These are phyloP conservation scores for Manduca sexta DNA, from an alignment of 1,140 invertebrate species.

Conservation along the genomic window DNA sequence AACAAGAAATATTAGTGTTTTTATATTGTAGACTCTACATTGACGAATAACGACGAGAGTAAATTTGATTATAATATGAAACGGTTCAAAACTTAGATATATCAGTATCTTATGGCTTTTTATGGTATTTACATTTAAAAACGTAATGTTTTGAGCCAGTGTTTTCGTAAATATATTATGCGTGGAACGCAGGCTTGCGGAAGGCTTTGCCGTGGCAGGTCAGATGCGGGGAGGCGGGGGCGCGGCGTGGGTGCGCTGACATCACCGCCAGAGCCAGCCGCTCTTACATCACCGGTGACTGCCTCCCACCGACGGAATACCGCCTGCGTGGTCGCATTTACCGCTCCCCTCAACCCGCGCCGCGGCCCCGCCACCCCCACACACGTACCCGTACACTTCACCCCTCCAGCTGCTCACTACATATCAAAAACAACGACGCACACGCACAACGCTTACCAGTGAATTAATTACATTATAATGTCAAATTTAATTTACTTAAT, in stretches of 20 bases:
- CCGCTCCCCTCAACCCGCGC: background rate
- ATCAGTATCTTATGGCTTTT: too few species aligned
- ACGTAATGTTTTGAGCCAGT: too few species aligned
- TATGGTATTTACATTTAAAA: too few species aligned
- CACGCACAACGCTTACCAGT: constrained; percentile 20
- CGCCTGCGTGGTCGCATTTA: constrained; percentile 20
- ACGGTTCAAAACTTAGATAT: too few species aligned
- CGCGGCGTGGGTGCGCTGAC: constrained; percentile 56
- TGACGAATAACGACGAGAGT: too few species aligned
- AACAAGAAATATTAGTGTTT: too few species aligned
- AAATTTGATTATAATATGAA: too few species aligned
- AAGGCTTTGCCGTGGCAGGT: constrained; percentile 42
- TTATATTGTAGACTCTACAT: too few species aligned
- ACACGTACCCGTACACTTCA: too few species aligned
- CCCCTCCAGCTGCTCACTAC: constrained; percentile 1
- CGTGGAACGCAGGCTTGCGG: constrained; percentile 29
- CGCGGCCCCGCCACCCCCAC: too few species aligned
- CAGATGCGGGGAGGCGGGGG: constrained; percentile 29
- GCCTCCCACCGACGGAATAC: constrained; percentile 35
- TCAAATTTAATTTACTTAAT: too few species aligned
- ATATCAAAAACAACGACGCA: constrained; percentile 21
- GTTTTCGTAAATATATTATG: constrained; percentile 1
- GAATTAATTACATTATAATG: too few species aligned
- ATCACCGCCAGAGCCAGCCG: constrained; percentile 60
- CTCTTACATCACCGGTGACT: constrained; percentile 58